phyloP scores from a whole-genome alignment of 2,797 vertebrate genomes.

The Sitta carolinensis region DNA sequence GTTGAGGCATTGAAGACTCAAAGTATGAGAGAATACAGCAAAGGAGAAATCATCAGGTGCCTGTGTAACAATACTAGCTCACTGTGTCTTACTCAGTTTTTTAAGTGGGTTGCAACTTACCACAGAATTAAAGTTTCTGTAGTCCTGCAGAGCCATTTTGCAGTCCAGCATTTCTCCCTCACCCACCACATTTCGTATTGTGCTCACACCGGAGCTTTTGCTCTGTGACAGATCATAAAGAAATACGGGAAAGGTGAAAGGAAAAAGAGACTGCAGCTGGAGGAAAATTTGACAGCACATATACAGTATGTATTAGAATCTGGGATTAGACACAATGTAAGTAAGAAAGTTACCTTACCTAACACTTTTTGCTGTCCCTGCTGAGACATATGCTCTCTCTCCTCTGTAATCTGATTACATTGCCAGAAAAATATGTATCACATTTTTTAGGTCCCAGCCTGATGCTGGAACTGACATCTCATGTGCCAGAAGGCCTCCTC shows the following conservation, averaged over 20 bases:
- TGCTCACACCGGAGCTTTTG: conserved; percentile 78
- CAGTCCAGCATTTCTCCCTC: conserved; percentile 73
- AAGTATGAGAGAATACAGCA: not conserved
- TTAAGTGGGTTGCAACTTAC: conserved; percentile 73
- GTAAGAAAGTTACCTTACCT: not conserved
- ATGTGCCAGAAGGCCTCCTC: not conserved
- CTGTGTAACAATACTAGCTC: not conserved
- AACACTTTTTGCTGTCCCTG: not conserved
- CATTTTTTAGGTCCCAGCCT: not conserved
- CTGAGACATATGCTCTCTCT: not conserved
- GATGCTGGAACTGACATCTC: not conserved
- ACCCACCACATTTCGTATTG: conserved; percentile 10
- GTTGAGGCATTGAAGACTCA: not conserved
- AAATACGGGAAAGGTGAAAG: not conserved
- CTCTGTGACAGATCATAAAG: conserved; percentile 61
- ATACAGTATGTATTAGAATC: not conserved
- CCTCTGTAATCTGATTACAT: not conserved
- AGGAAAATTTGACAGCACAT: not conserved
- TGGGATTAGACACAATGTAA: not conserved
- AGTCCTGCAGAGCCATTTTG: conserved; percentile 84
- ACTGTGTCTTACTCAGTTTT: not conserved
- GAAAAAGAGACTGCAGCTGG: not conserved
- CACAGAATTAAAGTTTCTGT: conserved; percentile 75
- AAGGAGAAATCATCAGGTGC: not conserved
- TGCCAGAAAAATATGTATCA: not conserved